Base-by-base conservation (phyloP, 2,113 vertebrate species). In the Cololabis saira region DNA sequence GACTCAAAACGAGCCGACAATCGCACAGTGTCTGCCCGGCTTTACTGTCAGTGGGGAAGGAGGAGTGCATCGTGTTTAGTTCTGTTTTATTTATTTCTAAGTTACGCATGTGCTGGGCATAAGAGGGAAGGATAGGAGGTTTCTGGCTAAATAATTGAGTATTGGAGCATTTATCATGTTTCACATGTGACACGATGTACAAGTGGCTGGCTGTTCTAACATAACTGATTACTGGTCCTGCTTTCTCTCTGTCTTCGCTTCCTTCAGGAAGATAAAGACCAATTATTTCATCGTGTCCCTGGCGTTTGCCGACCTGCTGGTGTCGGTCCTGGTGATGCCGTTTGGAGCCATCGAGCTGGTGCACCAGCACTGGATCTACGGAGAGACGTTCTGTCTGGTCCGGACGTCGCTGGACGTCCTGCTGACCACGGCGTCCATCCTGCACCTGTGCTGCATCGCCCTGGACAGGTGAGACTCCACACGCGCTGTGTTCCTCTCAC, bases 231-330 rank as follows among this genome's bases (percentile, higher is more conserved):
- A 18, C 21, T 37, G 12, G 44, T 24, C 14, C 11, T 16, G 5
- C 33, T 17, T 24, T 10, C 40, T 42, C 0, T 5, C 1, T 2
- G 6, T 2, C 14, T 13, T n/a, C 3, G 27, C 0, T 7, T 84
- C 27, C 56, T 67, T 44, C 90, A 99, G 98, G 94, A 99, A 98
- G 92, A 99, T 99, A 89, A 99, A 99, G 93, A 99, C 97, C 90
- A 98, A 99, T 91, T 99, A 98, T 90, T 99, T 99, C 90, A 99
- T 99, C 15, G 98, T 98, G 48, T 99, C 98, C 11, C 93, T 99
- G 81, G 96, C 98, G 61, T 98, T 99, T 64, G 96, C 95, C 50
- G 98, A 99, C 91, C 83, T 99, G 90, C 93, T 99, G 73, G 97
- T 98, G 61, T 98, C 98, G 0, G 94, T 98, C 76, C 85, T 99